Evolutionary conservation across 2,113 vertebrate genomes (phyloP), one percentile per base, ranked within the genome.

Genomic region (Mormyrus iriodes): DNA sequence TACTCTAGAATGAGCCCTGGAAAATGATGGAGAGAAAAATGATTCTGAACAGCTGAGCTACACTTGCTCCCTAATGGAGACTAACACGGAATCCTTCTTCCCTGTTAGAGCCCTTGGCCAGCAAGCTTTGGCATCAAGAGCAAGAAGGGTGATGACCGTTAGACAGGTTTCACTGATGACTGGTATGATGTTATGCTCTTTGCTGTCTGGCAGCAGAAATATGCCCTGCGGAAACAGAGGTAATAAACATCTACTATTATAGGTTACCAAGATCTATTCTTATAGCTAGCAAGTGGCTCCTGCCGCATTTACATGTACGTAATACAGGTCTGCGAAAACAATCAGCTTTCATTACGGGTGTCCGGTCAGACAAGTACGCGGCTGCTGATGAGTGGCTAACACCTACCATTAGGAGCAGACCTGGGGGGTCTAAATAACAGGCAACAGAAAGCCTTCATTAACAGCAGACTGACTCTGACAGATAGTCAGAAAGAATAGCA

Each of bases 391-490:
- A 27, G n/a, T 31, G 12, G 10, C 24, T 27, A 85, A 85, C 84
- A 85, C 48, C 46, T 85, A 35, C n/a, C 48, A 85, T 85, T 51
- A 85, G 10, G n/a, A 52, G 42, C 31, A 82, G 19, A 82, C 35
- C 76, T 12, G n/a, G 48, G 24, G 61, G 61, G 27, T 2, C n/a
- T 35, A 51, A 82, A 82, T 44, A 44, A 49, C 84, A 27, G 44
- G 48, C n/a, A 52, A 85, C 24, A n/a, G 48, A 85, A 27, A 85
- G 44, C 44, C 48, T 85, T 35, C 84, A 85, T 85, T 85, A 85
- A n/a, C 48, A 15, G 48, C 27, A 85, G 46, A 48, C 48, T 24
- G 44, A 27, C 48, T 19, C 46, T 52, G 84, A 5, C 84, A 51
- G 48, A 31, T 12, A 48, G 73, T 17, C 7, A 44, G 83, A 85